Evolutionary conservation across 1,140 invertebrate genomes (phyloP).

Genomic region (Drosophila fuyamai): DNA sequence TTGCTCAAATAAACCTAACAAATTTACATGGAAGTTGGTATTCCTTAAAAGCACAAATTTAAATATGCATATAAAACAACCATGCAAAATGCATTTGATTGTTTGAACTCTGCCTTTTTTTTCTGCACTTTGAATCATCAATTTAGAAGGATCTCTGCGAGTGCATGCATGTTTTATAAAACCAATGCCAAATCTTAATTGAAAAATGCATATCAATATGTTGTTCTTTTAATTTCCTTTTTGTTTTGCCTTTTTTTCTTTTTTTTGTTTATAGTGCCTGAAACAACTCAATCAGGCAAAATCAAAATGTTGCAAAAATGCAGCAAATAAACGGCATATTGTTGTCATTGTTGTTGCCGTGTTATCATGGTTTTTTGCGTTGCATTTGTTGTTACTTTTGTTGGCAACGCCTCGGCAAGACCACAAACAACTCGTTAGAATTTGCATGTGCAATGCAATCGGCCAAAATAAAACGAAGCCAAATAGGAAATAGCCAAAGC

Average conservation of each 20-base stretch:
- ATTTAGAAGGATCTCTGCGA: not conserved
- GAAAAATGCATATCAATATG: conserved; percentile 45
- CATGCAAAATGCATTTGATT: not conserved
- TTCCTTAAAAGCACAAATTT: no score
- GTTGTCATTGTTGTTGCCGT: conserved; percentile 50
- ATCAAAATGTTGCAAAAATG: conserved; percentile 68
- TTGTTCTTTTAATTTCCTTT: conserved; percentile 10
- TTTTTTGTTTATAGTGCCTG: conserved; percentile 4
- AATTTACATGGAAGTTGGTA: not conserved
- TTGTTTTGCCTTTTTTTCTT: not conserved
- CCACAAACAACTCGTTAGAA: conserved; percentile 79
- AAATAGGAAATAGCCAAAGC: conserved; percentile 11
- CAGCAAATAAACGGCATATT: conserved; percentile 71
- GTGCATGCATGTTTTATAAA: not conserved
- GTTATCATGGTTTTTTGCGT: conserved; percentile 30
- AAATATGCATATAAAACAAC: not conserved
- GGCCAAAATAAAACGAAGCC: conserved; percentile 41
- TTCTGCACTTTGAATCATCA: not conserved
- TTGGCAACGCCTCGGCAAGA: conserved; percentile 59
- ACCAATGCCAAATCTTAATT: conserved; percentile 23
- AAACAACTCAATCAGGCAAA: conserved; percentile 71
- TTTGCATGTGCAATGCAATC: conserved; percentile 77
- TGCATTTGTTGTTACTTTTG: conserved; percentile 42
- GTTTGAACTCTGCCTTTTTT: not conserved
- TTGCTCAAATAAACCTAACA: not conserved